Base-by-base conservation (phyloP, 2,888 invertebrate species). In the Trachelus tabidus region DNA sequence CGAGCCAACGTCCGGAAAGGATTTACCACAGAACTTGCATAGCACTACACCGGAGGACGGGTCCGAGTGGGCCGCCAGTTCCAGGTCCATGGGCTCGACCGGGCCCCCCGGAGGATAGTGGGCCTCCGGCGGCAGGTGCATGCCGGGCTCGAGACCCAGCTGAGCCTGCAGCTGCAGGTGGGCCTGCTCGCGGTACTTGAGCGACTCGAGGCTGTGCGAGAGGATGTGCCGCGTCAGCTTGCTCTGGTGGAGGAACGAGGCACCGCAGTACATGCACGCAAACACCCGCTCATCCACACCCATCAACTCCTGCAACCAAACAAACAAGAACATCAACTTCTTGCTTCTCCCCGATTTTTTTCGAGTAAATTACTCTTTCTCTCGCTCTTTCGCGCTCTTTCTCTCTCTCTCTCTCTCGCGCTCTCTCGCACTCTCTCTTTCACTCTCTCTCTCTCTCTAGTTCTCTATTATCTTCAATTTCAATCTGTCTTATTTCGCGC, bases 21-120 rank as follows among this genome's bases (percentile, higher is more conserved):
- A 96, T 93, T 97, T 97, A 91, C 97, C 97, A 92, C 97, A 97
- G 92, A 97, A 97, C 93, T 97, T 97, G 94, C 97, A 97, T 89
- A 97, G 93, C 87, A 97, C 97, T 83, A 96, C 96, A 83, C 92
- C 92, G 82, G 95, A 95, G 83, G 95, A 95, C 75, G 95, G 95
- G 90, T 95, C 95, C 87, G 93, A 93, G 56, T 94, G 93, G 83
- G 93, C 94, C 89, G 93, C 94, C 87, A 94, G 92, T 79, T 95
- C 95, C 82, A 94, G 93, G 89, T 93, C 95, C 94, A 92, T 94
- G 89, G 90, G 94, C 85, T 92, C 92, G 86, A 92, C 90, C 84
- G 90, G 89, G 84, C 87, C 92, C 77, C 82, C 90, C 87, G 89
- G 90, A 88, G 87, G 91, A 86, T 88, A 92, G 86, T 91, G 91